Conservation (phyloP, 2,797 vertebrate species). For the Malacoraja senta region DNA sequence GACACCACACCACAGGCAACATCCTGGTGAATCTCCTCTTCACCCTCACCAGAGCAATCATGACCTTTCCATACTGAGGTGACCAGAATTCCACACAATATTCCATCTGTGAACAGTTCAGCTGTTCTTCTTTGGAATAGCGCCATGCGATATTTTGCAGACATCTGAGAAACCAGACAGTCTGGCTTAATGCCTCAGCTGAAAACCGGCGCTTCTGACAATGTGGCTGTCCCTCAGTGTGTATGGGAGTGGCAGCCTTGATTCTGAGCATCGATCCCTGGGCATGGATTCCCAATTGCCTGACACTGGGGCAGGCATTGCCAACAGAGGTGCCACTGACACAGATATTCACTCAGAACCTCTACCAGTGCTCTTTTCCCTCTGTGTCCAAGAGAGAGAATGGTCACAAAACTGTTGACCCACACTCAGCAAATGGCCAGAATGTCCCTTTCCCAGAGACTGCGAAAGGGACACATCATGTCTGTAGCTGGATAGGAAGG, state of each 20-base stretch:
- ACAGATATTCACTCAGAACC: no score
- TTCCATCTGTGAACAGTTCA: neutral
- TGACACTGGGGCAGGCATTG: neutral
- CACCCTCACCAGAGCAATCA: no score
- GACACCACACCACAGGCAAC: no score
- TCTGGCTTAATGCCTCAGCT: neutral
- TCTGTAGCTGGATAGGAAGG: neutral
- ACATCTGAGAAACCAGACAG: neutral
- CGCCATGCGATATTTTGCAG: neutral
- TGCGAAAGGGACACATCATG: neutral
- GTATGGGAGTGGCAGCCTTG: neutral
- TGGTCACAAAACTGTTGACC: neutral
- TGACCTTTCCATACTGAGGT: no score
- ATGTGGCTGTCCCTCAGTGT: neutral
- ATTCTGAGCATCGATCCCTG: neutral
- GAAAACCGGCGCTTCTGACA: neutral
- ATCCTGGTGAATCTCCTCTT: no score
- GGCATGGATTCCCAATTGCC: neutral
- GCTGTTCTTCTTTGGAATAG: neutral
- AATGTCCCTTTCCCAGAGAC: no score
- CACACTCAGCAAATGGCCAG: neutral
- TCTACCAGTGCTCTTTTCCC: neutral
- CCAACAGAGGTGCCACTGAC: neutral
- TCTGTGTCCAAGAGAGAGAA: neutral
- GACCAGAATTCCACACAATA: no score